These are phyloP conservation scores for Luperina nickerlii DNA, from an alignment of 2,888 invertebrate genomes.

Conservation along the genomic window DNA sequence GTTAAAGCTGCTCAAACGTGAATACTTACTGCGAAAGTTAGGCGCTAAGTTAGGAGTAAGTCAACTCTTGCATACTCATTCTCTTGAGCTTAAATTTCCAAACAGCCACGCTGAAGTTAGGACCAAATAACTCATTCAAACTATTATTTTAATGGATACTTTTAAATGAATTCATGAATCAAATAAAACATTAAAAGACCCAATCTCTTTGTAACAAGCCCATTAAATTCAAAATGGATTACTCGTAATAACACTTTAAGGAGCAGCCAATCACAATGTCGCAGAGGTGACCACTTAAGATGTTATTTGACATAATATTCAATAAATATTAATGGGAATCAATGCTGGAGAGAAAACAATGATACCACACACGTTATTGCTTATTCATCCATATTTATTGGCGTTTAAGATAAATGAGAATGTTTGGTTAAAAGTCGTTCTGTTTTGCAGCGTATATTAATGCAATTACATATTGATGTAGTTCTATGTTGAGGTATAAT, in stretches of 20 bases:
- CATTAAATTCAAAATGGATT: slow-evolving; percentile 44
- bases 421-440: slow-evolving; percentile 26
- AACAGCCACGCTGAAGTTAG: slow-evolving; percentile 6
- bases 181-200: slow-evolving; percentile 37
- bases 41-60: slow-evolving; percentile 5
- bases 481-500: slow-evolving; percentile 12
- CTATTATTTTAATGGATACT: slow-evolving; percentile 41
- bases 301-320: slow-evolving; percentile 63
- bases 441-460: slow-evolving; percentile 27
- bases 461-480: slow-evolving; percentile 32
- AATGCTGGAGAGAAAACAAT: slow-evolving; percentile 67
- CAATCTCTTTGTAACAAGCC: slow-evolving; percentile 33
- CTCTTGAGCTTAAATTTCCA: not conserved
- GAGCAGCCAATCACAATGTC: slow-evolving; percentile 34
- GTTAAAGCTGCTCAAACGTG: not conserved
- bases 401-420: slow-evolving; percentile 39
- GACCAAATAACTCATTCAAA: slow-evolving; percentile 26
- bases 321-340: slow-evolving; percentile 69
- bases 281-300: slow-evolving; percentile 48
- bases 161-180: slow-evolving; percentile 25
- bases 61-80: slow-evolving; percentile 14
- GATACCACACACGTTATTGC: slow-evolving; percentile 61
- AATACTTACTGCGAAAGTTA: slow-evolving; percentile 14
- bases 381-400: slow-evolving; percentile 71
- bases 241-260: slow-evolving; percentile 26